Conservation (phyloP, 1,140 invertebrate genomes). For the Drosophila sp. region DNA sequence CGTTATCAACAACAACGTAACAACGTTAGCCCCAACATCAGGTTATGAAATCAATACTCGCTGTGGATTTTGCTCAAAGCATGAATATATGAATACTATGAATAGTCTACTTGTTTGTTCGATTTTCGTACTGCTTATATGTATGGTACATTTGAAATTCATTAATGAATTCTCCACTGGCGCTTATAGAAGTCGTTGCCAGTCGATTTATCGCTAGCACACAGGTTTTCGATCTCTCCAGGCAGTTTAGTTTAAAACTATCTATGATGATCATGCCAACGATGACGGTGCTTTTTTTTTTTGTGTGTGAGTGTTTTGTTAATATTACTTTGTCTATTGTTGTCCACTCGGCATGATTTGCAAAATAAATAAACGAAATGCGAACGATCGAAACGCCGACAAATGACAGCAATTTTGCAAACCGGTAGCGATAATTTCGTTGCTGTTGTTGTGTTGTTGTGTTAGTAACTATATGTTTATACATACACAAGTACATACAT, state of each 20-base stretch:
- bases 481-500: not conserved
- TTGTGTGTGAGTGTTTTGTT: not conserved
- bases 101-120: too few relatives aligned
- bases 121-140: not conserved
- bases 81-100: too few relatives aligned
- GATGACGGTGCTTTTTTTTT: conserved; percentile 6
- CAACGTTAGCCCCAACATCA: too few relatives aligned
- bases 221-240: not conserved
- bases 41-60: not conserved
- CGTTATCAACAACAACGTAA: too few relatives aligned
- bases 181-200: too few relatives aligned
- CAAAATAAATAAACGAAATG: conserved; percentile 34
- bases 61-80: not conserved
- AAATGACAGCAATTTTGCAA: conserved; percentile 39
- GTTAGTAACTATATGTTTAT: not conserved
- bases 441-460: not conserved
- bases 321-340: conserved; percentile 29
- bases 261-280: conserved; percentile 6
- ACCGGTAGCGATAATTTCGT: conserved; percentile 30
- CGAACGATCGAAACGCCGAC: conserved; percentile 23
- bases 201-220: not conserved
- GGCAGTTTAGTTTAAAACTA: not conserved
- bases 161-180: conserved; percentile 12
- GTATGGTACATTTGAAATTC: conserved; percentile 16
- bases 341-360: conserved; percentile 68